Percentiles rank a stretch among this genome's conserved stretches.
Conservation (phyloP, 2,797 vertebrate genomes). For the Salarias fasciatus region DNA sequence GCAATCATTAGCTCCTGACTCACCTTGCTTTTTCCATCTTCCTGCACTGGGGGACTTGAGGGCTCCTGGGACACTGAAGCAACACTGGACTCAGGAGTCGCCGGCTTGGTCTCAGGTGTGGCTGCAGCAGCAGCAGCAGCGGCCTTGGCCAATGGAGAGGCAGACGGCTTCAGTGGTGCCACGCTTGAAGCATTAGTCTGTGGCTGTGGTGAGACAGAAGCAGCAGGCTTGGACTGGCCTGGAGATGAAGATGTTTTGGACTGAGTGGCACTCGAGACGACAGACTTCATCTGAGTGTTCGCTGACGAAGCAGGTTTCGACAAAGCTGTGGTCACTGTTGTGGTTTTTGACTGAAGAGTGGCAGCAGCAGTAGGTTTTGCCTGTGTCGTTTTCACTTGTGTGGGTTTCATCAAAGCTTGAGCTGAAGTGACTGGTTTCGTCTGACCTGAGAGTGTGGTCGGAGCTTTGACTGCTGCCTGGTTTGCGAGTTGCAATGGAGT, state of each 20-base stretch:
- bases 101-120: slow-evolving; percentile 37
- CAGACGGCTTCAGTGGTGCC: slow-evolving; percentile 22
- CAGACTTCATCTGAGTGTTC: slow-evolving; percentile 32
- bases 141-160: slow-evolving; percentile 11
- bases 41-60: slow-evolving; percentile 15
- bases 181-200: slow-evolving; percentile 12
- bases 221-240: slow-evolving; percentile 37
- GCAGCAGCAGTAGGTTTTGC: slow-evolving; percentile 20
- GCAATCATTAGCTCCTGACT: neutral
- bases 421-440: slow-evolving; percentile 37
- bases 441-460: slow-evolving; percentile 52
- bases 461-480: slow-evolving; percentile 55
- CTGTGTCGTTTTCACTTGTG: slow-evolving; percentile 43
- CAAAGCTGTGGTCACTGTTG: slow-evolving; percentile 16
- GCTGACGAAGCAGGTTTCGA: slow-evolving; percentile 21
- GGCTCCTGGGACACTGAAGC: slow-evolving; percentile 31
- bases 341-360: slow-evolving; percentile 33
- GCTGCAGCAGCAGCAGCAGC: slow-evolving; percentile 19
- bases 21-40: slow-evolving; percentile 68
- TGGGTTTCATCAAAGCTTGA: slow-evolving; percentile 41
- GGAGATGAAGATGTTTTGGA: slow-evolving; percentile 28
- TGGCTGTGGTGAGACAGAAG: slow-evolving; percentile 17
- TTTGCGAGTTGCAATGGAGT: slow-evolving; percentile 37
- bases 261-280: slow-evolving; percentile 4
- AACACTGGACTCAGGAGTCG: slow-evolving; percentile 5